These are phyloP conservation scores for Ooceraea biroi DNA, from an alignment of 1,140 invertebrate species.

Conservation along the genomic window DNA sequence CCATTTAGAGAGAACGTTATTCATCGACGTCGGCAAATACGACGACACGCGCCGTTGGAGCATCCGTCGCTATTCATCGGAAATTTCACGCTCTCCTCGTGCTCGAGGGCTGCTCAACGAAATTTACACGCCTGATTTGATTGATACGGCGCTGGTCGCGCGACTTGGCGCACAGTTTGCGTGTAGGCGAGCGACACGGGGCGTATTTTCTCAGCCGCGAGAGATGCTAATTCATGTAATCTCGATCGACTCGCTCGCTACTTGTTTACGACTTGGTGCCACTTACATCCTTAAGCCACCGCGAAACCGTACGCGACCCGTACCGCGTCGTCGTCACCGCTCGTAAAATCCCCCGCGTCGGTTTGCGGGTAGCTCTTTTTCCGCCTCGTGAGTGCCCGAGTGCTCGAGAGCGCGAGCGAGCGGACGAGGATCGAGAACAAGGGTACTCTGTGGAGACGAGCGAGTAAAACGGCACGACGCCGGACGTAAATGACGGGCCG, in stretches of 20 bases:
- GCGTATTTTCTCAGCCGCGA: background rate
- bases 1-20: constrained; percentile 4
- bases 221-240: constrained; percentile 28
- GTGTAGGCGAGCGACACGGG: constrained; percentile 11
- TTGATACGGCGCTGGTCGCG: background rate
- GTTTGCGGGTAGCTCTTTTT: background rate
- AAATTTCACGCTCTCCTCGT: background rate
- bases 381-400: background rate
- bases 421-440: constrained; percentile 18
- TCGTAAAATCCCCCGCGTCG: background rate
- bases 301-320: background rate
- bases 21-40: background rate
- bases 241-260: constrained; percentile 13
- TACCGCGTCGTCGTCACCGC: background rate
- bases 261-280: constrained; percentile 30
- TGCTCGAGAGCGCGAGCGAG: no score
- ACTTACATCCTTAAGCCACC: background rate
- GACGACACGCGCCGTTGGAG: background rate
- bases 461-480: constrained; percentile 1
- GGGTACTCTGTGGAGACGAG: constrained; percentile 21
- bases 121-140: constrained; percentile 5
- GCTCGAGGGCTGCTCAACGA: background rate
- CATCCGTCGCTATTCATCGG: no score
- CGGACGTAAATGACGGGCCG: background rate
- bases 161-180: background rate